Conservation (phyloP, 2,113 vertebrate genomes). For the Grammomys dolichurus region DNA sequence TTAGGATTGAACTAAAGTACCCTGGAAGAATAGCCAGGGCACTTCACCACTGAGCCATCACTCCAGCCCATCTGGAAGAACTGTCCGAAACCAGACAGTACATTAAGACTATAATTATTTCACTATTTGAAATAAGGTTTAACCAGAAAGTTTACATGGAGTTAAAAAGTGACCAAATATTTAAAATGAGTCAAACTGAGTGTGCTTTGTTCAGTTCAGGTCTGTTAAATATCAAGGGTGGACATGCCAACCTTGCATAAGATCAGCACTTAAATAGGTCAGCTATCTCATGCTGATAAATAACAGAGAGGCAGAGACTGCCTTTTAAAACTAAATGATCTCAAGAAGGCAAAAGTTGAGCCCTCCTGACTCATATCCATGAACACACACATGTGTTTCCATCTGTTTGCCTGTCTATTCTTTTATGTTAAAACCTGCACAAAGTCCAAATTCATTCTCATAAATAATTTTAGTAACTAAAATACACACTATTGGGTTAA, state of each 20-base stretch:
- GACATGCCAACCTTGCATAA: constrained; percentile 71
- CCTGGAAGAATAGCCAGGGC: not conserved
- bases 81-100: not conserved
- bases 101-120: constrained; percentile 64
- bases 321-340: constrained; percentile 58
- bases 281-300: constrained; percentile 60
- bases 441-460: not conserved
- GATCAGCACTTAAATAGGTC: constrained; percentile 64
- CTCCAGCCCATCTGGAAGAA: not conserved
- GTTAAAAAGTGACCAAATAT: constrained; percentile 78
- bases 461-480: not conserved
- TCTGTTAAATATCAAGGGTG: constrained; percentile 85
- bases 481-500: not conserved
- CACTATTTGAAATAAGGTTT: constrained; percentile 70
- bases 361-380: not conserved
- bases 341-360: not conserved
- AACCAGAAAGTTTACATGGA: constrained; percentile 82
- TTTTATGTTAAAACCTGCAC: not conserved
- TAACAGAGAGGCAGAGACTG: constrained; percentile 55
- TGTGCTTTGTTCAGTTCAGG: constrained; percentile 76
- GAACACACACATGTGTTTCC: not conserved
- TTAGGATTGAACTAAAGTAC: not conserved
- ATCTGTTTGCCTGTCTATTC: not conserved
- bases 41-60: not conserved
- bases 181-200: constrained; percentile 77